Percentiles rank a stretch among this genome's conserved stretches.
phyloP scores from a whole-genome alignment of 2,797 vertebrate species.

The Leptoclinus maculatus region DNA sequence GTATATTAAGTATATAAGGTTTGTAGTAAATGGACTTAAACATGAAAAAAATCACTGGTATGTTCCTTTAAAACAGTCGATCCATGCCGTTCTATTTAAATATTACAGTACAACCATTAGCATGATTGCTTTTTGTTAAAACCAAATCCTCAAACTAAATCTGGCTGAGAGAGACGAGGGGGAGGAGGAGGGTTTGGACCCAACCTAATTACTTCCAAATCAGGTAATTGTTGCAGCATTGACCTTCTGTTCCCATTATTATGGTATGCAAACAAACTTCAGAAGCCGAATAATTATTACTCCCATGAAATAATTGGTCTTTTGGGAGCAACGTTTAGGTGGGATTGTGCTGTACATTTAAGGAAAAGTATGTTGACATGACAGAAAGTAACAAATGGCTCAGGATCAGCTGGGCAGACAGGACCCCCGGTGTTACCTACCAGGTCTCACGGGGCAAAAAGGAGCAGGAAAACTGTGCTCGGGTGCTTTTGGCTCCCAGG shows the following conservation, averaged over 20 bases:
- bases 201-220: constrained; percentile 68
- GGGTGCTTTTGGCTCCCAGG: constrained; percentile 87
- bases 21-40: background rate
- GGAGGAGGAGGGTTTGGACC: background rate
- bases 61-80: background rate
- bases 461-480: constrained; percentile 76
- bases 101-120: constrained; percentile 22
- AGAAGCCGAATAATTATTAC: constrained; percentile 56
- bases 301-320: constrained; percentile 32
- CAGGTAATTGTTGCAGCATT: constrained; percentile 59
- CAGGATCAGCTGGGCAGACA: background rate
- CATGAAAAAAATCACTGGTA: background rate
- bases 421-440: constrained; percentile 25
- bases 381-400: background rate
- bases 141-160: constrained; percentile 44
- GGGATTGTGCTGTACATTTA: background rate
- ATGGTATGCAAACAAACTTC: constrained; percentile 61
- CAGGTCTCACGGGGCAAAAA: constrained; percentile 81
- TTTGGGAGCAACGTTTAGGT: constrained; percentile 18
- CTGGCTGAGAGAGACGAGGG: constrained; percentile 29
- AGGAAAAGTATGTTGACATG: constrained; percentile 8
- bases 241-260: constrained; percentile 72
- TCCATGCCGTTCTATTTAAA: constrained; percentile 1
- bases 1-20: background rate
- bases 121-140: constrained; percentile 29